Evolutionary conservation across 2,888 invertebrate species (phyloP), one percentile per base, ranked within the genome.

Genomic region (Nipponacmea schrenckii): DNA sequence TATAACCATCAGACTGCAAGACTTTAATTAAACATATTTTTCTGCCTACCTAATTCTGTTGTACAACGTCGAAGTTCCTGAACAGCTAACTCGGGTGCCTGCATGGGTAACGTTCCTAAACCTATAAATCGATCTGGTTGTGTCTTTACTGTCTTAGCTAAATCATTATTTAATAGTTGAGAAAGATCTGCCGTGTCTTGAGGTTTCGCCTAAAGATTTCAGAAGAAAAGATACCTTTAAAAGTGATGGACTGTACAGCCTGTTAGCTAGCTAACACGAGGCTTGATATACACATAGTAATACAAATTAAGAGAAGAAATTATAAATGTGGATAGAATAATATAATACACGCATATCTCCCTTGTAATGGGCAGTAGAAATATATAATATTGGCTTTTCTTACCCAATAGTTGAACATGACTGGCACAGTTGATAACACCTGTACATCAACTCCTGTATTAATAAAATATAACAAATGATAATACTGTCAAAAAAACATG

Each of bases 321-420:
- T 15, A 48, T 48, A 48, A 48, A 48, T 15, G 14, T 48, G 14
- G 50, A 17, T 48, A 17, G 17, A n/a, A n/a, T n/a, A n/a, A n/a
- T n/a, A n/a, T n/a, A n/a, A n/a, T n/a, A n/a, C n/a, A n/a, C n/a
- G n/a, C n/a, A n/a, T n/a, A n/a, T n/a, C n/a, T n/a, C n/a, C n/a
- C n/a, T n/a, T n/a, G n/a, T n/a, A n/a, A n/a, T n/a, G n/a, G 39
- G 3, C 7, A 39, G 39, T 8, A 39, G 39, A 5, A 8, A 39
- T 39, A 39, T 8, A 10, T 39, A 10, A 39, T 10, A 39, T n/a
- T n/a, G n/a, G n/a, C n/a, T n/a, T 7, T 31, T 39, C 86, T 80
- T 79, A 91, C 91, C 91, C 91, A 91, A 82, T 91, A 91, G 77
- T 88, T 90, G 83, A 91, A 91, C 91, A 92, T 91, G 48, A 91